A percentile compares a stretch with the other conserved stretches of the same genome.
Conservation (phyloP, 2,113 vertebrate genomes). For the Microcebus lehilahytsara region DNA sequence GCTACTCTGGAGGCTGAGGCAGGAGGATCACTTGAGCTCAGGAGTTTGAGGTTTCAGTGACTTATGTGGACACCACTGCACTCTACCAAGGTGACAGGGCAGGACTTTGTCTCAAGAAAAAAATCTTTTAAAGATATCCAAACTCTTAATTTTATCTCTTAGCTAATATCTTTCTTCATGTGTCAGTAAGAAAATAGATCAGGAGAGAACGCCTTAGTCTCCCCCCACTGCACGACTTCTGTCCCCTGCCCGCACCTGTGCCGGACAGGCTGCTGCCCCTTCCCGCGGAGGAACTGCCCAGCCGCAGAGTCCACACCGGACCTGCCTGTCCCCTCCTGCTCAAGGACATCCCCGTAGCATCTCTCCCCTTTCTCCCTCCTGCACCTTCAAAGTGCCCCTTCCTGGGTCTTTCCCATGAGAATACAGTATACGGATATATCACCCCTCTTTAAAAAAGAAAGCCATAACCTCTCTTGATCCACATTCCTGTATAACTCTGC, state of each 20-base stretch:
- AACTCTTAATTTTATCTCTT: background rate
- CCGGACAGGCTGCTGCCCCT: background rate
- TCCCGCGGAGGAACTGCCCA: accelerated
- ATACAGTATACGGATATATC: no score
- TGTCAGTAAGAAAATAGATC: background rate
- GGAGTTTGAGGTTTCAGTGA: no score
- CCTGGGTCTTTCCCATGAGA: background rate
- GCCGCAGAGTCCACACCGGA: no score
- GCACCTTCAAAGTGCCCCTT: background rate
- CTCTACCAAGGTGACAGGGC: no score
- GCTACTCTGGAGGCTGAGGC: no score
- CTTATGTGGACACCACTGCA: no score
- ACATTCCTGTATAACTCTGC: background rate
- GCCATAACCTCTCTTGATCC: background rate
- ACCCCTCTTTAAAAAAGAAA: background rate
- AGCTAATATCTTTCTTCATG: background rate
- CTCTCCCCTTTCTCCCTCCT: background rate
- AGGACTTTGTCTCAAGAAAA: no score
- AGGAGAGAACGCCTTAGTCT: no score
- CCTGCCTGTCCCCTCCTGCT: background rate
- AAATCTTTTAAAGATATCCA: background rate
- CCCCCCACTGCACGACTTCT: background rate
- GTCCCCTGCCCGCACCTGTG: background rate
- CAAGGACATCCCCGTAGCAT: background rate
- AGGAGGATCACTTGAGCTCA: no score